Evolutionary conservation across 2,113 vertebrate genomes (phyloP), one percentile per base, ranked within the genome.

Genomic region (Ascaphus truei): DNA sequence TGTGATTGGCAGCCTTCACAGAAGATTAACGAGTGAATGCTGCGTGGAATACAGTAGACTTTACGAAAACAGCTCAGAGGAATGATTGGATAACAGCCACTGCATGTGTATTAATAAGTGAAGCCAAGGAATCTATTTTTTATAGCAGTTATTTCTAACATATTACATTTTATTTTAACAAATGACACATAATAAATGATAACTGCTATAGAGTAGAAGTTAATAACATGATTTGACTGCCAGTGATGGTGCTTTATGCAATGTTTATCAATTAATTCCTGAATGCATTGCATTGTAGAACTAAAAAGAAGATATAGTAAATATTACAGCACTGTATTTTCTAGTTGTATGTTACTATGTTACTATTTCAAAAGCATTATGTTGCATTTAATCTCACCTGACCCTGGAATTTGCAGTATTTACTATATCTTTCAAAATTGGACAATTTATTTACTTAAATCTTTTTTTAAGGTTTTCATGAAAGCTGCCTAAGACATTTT

Each of bases 141-240:
- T n/a, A n/a, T n/a, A n/a, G n/a, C n/a, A n/a, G n/a, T n/a, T n/a
- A n/a, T n/a, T n/a, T n/a, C n/a, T n/a, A n/a, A n/a, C n/a, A n/a
- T n/a, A n/a, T n/a, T n/a, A n/a, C n/a, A n/a, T n/a, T n/a, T n/a
- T n/a, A n/a, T n/a, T n/a, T 59, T 41, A 37, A 15, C 23, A 37
- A 58, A 37, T 22, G 18, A 15, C 16, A 50, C 16, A 48, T 33
- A 55, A 25, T 37, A 15, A 55, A 39, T 7, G 13, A 29, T 15
- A 53, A 39, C 48, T 53, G 47, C 33, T 27, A 51, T 30, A 51
- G 33, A 34, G 25, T 51, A 48, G 15, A 64, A 33, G 22, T 39
- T 52, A 64, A 48, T 23, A 29, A 15, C 39, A 36, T 55, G 62
- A 65, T 65, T 25, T 65, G 33, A 41, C 62, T 65, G 62, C 18